Evolutionary conservation across 2,113 vertebrate genomes (phyloP), one percentile per base, ranked within the genome.

Genomic region (Lophochroa leadbeateri): DNA sequence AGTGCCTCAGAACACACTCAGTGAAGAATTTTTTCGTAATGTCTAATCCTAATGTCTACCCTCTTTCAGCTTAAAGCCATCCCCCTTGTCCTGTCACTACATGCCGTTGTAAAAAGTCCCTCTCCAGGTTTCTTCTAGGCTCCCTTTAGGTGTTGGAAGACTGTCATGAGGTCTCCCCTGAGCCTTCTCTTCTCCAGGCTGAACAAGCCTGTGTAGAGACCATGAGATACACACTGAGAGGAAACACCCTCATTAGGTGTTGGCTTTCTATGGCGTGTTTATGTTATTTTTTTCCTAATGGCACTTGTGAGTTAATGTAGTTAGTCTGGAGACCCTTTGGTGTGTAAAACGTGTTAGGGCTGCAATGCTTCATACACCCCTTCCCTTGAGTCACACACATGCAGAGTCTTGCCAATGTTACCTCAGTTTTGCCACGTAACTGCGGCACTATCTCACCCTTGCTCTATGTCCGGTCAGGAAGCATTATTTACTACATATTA

Each of bases 331-430:
- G 25, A 50, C 28, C 31, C 20, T 64, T 43, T 50, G 57, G 31
- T 8, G 10, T 65, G 25, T 57, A 37, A 65, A 9, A 37, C 3
- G 2, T 6, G 8, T 67, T 15, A 65, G 74, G 11, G 63, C 29
- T 74, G 43, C 23, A 31, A 5, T 55, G 12, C n/a, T 33, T 71
- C 24, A 0, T 13, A 16, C 2, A 4, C 8, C 28, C n/a, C 37
- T 82, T 57, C 23, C n/a, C 55, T 31, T 2, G 0, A 35, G 28
- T 78, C 3, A 2, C 24, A 50, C 16, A 25, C 23, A 5, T 0
- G 0, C 25, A n/a, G 7, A 20, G 10, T 17, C 53, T 72, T 70
- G 41, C 9, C 3, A 6, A 2, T 41, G 37, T 76, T 44, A 5
- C 17, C 61, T 75, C 57, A 5, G 7, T 46, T 83, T 50, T 74